Percentiles rank a stretch among this genome's conserved stretches.
Conservation (phyloP, 2,797 vertebrate species). For the Heteromormyrus szaboi region DNA sequence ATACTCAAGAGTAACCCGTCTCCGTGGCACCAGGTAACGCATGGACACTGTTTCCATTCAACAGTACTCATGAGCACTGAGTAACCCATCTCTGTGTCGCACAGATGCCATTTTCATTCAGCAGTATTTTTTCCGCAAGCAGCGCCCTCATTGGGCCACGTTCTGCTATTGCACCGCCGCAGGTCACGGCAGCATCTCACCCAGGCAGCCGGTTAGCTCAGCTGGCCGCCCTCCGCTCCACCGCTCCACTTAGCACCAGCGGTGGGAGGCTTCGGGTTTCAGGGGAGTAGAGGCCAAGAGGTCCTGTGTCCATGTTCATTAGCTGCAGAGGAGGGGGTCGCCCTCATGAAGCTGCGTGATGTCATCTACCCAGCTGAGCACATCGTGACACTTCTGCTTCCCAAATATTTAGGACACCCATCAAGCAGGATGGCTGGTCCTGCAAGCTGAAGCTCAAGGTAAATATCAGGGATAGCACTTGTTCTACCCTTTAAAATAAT, state of each 20-base stretch:
- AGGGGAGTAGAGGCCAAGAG: conserved; percentile 55
- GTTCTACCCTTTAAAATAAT: background rate
- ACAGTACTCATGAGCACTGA: background rate
- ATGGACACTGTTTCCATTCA: background rate
- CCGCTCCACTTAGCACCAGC: conserved; percentile 1
- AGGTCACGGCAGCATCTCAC: background rate
- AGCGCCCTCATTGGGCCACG: conserved; percentile 19
- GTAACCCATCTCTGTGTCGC: background rate
- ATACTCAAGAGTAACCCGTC: background rate
- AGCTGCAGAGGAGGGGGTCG: conserved; percentile 61
- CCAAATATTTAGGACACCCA: background rate
- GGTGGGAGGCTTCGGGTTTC: conserved; percentile 44
- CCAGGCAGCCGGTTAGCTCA: conserved; percentile 42
- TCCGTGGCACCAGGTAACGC: background rate
- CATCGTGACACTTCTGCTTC: conserved; percentile 25
- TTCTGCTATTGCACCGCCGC: conserved; percentile 21
- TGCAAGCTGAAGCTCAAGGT: background rate
- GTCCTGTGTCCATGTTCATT: conserved; percentile 60
- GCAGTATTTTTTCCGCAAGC: conserved; percentile 35
- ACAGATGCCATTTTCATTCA: background rate
- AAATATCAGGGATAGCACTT: background rate
- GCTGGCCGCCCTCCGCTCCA: conserved; percentile 52
- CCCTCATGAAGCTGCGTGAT: conserved; percentile 57
- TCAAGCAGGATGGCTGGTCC: background rate
- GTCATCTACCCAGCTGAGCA: conserved; percentile 65